phyloP scores from a whole-genome alignment of 2,888 invertebrate genomes.

The Agonopterix heracliana region DNA sequence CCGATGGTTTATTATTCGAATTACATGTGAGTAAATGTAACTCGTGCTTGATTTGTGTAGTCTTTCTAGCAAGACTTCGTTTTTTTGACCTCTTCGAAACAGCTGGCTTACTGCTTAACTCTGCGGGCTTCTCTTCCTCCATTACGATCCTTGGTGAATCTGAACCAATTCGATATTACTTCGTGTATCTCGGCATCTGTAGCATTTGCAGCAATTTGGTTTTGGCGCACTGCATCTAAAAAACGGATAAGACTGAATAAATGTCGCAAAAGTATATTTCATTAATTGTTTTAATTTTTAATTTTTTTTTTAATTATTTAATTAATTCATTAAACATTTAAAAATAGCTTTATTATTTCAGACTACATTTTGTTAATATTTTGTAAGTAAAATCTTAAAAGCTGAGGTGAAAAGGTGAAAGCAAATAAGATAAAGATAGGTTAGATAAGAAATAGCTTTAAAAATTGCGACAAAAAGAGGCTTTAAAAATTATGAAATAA shows the following conservation, averaged over 20 bases:
- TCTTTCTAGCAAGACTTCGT: background rate
- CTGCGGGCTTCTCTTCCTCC: conserved; percentile 8
- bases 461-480: too few species aligned
- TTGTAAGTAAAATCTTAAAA: too few species aligned
- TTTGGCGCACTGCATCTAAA: conserved; percentile 7
- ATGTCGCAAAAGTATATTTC: background rate
- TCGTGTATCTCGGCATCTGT: conserved; percentile 8
- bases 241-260: background rate
- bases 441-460: too few species aligned
- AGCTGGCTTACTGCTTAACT: background rate
- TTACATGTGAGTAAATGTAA: background rate
- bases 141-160: conserved; percentile 9
- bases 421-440: too few species aligned
- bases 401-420: too few species aligned
- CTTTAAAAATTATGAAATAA: too few species aligned
- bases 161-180: conserved; percentile 6
- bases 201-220: conserved; percentile 5
- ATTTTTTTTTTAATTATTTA: too few species aligned
- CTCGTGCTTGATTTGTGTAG: conserved; percentile 2
- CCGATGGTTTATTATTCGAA: background rate
- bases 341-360: too few species aligned
- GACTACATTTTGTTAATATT: too few species aligned
- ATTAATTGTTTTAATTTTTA: too few species aligned
- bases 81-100: background rate
- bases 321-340: too few species aligned